Base-by-base conservation (phyloP, 2,888 invertebrate genomes). In the Cosmorhoe ocellata region DNA sequence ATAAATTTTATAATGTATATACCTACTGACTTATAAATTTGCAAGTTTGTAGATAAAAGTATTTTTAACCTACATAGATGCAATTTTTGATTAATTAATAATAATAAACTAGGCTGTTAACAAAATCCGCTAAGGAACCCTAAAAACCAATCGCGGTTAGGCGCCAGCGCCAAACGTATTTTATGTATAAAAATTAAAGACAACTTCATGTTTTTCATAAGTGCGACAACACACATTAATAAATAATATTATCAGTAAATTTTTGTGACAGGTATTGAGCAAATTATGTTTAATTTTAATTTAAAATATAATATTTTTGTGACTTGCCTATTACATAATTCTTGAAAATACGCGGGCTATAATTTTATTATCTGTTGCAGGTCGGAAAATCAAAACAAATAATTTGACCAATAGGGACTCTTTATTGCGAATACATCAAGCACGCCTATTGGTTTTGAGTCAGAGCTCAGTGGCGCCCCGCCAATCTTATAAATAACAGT, bases 401-500 rank as follows among this genome's bases (percentile, higher is more conserved):
- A 72, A 70, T 74, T 74, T 39, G 44, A 67, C 90, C 87, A 89
- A 90, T 90, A 74, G 71, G 30, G 71, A 47, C 42, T 37, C 44
- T 56, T 31, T 26, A 60, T 58, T 59, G 47, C 57, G 56, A 64
- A 61, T 63, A 59, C 63, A 69, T 66, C 70, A 56, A 59, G 63
- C 61, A 48, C 61, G 65, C 49, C 70, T 68, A 87, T 88, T 88
- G 90, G 89, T 58, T 63, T 56, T 60, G 61, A 66, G 44, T 43
- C 41, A 44, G 49, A 62, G 67, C 71, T 68, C 72, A 72, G 81
- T 80, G 78, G 80, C 84, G 83, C 79, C 91, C 80, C 89, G 81
- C 87, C 90, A 90, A 92, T 88, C 87, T 92, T 93, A 93, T 94
- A 94, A 92, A 93, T 92, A 92, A 82, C 84, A 82, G 89, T 81